phyloP scores from a whole-genome alignment of 2,797 vertebrate species.

The Fratercula arctica region DNA sequence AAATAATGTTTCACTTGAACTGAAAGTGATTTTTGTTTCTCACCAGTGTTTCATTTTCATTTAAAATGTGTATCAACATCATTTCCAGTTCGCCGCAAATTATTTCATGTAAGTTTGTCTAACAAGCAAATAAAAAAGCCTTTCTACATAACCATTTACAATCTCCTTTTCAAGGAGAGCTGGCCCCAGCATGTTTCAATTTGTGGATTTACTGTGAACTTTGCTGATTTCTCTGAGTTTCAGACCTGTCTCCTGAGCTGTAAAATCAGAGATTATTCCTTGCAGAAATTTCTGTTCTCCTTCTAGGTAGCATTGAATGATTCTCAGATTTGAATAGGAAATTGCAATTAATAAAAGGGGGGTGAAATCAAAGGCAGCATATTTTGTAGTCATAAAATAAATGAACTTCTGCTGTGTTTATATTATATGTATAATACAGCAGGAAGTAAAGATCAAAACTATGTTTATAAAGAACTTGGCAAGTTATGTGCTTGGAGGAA shows the following conservation, averaged over 20 bases:
- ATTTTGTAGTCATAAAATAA: constrained; percentile 14
- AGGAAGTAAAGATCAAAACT: constrained; percentile 42
- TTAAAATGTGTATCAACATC: background rate
- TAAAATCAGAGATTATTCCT: background rate
- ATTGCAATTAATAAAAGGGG: background rate
- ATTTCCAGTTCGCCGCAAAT: background rate
- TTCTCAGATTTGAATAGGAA: background rate
- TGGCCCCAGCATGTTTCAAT: background rate
- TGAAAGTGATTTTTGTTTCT: background rate
- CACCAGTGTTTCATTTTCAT: background rate
- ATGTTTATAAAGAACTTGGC: constrained; percentile 31
- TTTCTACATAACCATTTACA: background rate
- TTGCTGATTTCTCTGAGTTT: background rate
- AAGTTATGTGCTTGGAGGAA: background rate
- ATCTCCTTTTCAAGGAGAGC: background rate
- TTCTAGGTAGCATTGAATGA: background rate
- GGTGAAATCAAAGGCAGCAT: background rate
- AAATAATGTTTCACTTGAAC: background rate
- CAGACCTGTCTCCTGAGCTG: background rate
- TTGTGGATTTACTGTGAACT: background rate
- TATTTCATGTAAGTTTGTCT: background rate
- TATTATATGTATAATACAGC: background rate
- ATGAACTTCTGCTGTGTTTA: background rate
- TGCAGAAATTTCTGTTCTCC: background rate
- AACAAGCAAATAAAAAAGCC: background rate